Evolutionary conservation across 2,888 invertebrate genomes (phyloP).

Genomic region (Tipula confusa): DNA sequence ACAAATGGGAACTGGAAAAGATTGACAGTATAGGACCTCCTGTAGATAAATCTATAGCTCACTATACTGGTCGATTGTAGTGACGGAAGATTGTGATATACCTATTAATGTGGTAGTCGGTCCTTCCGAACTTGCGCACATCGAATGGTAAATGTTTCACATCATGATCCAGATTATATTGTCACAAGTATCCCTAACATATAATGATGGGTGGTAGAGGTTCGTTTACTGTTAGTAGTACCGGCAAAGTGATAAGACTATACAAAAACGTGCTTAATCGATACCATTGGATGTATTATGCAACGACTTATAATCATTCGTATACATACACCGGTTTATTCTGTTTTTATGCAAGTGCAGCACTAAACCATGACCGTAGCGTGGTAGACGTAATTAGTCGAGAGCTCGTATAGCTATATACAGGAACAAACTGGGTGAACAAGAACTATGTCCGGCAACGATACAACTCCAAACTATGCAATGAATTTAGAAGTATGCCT

Average conservation of each 20-base stretch:
- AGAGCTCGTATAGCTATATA: constrained; percentile 80
- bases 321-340: constrained; percentile 93
- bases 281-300: constrained; percentile 98
- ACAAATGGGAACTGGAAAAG: constrained; percentile 72
- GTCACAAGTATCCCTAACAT: constrained; percentile 93
- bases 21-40: constrained; percentile 45
- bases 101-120: constrained; percentile 90
- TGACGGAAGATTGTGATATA: constrained; percentile 78
- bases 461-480: constrained; percentile 94
- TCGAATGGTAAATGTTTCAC: constrained; percentile 76
- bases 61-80: constrained; percentile 92
- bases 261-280: constrained; percentile 98
- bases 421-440: constrained; percentile 67
- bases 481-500: constrained; percentile 99
- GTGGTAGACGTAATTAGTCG: constrained; percentile 79
- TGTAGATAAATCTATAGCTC: constrained; percentile 76
- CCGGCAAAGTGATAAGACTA: constrained; percentile 96
- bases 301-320: constrained; percentile 96
- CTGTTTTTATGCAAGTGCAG: constrained; percentile 93
- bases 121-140: constrained; percentile 91
- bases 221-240: constrained; percentile 98
- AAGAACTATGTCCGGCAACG: constrained; percentile 85
- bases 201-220: constrained; percentile 99
- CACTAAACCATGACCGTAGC: constrained; percentile 79
- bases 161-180: constrained; percentile 91